Evolutionary conservation across 2,888 invertebrate genomes (phyloP), one percentile per base, ranked within the genome.

Genomic region (Metacarcinus magister): DNA sequence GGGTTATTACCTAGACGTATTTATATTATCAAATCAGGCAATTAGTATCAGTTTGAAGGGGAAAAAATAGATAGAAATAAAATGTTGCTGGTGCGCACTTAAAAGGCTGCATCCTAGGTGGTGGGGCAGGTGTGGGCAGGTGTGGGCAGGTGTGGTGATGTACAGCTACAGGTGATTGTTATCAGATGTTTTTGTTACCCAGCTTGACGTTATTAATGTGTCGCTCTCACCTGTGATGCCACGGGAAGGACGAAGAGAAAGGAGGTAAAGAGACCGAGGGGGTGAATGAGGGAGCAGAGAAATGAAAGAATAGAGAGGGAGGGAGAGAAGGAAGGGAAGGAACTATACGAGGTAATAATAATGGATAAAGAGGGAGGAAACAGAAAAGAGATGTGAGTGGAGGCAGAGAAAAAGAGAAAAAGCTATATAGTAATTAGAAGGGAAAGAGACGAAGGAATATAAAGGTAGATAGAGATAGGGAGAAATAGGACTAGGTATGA

Each of bases 81-180:
- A 39, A 87, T 32, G 87, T 39, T 87, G 87, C 87, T 16, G 87
- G 7, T 16, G 19, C 16, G 16, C 87, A 39, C 87, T 28, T 28
- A 87, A 10, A 13, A 87, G 39, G 87, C 32, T 2, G 87, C 87
- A 10, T 39, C 39, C 7, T 39, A 39, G 87, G 87, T 82, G 75
- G 5, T n/a, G 28, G 28, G 75, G 75, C 75, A 82, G 75, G 75
- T 87, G 87, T 39, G 39, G 87, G 87, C 87, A 87, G 87, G 87
- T 87, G 87, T 87, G 87, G 87, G 87, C 87, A 87, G 87, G 87
- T 87, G 39, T 19, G 87, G 87, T 87, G 87, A 87, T 87, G 39
- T 87, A 87, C 87, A 87, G 39, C 87, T 39, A 4, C 87, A 39
- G 87, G 39, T 39, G 87, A 39, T 87, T 13, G 87, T 87, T 87